phyloP scores from a whole-genome alignment of 2,797 vertebrate genomes.

The Pangasius djambal region DNA sequence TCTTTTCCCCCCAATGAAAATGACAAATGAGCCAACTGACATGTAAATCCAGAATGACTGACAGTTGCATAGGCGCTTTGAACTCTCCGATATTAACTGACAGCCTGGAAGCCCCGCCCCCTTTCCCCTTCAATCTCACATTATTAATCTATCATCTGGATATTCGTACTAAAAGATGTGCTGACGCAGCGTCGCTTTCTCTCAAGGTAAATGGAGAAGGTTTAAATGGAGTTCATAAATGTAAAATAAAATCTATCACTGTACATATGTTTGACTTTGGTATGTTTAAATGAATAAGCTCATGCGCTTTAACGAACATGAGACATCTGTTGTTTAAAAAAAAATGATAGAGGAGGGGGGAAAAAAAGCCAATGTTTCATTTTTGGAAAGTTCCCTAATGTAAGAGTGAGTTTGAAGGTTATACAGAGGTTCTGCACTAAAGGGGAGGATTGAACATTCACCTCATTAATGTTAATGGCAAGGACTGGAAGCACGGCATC shows the following conservation, averaged over 20 bases:
- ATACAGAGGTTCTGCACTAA: background rate
- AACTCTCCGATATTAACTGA: background rate
- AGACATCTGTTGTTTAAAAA: too few relatives aligned
- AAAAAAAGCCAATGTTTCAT: background rate
- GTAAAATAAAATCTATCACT: background rate
- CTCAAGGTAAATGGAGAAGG: background rate
- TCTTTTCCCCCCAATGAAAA: background rate
- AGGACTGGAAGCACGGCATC: background rate
- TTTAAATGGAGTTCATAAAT: background rate
- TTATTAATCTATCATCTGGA: background rate
- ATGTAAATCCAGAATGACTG: background rate
- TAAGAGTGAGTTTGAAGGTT: background rate
- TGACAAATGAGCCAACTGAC: background rate
- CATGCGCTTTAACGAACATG: too few relatives aligned
- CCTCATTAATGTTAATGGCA: background rate
- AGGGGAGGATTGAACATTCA: background rate
- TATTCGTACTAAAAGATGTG: too few relatives aligned
- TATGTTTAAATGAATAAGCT: background rate
- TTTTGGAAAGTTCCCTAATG: background rate
- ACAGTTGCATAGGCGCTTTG: background rate
- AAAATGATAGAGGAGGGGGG: too few relatives aligned
- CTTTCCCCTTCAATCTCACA: background rate
- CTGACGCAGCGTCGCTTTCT: too few relatives aligned
- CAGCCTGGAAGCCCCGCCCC: background rate
- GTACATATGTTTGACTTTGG: background rate